A percentile compares a stretch with the other conserved stretches of the same genome.
These are phyloP conservation scores for Anastatus disparis DNA, from an alignment of 1,140 invertebrate genomes.

Conservation along the genomic window DNA sequence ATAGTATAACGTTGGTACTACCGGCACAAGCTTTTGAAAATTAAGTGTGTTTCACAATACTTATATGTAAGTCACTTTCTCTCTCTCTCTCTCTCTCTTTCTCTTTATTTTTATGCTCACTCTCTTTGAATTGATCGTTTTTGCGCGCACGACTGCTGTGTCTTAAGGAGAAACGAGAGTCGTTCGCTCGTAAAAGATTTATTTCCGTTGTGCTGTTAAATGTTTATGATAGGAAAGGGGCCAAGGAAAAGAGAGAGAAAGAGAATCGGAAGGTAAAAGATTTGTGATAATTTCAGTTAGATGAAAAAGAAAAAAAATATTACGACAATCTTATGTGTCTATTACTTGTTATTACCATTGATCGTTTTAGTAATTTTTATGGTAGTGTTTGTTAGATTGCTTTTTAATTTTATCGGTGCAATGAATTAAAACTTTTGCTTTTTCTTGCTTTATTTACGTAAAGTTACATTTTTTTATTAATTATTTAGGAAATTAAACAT, in stretches of 20 bases:
- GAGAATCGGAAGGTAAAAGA: slow-evolving; percentile 6
- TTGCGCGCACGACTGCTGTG: too few species aligned
- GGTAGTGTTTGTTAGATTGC: not conserved
- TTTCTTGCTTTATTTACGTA: too few species aligned
- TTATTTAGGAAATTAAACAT: too few species aligned
- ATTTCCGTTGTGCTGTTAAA: slow-evolving; percentile 28
- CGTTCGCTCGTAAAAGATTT: slow-evolving; percentile 36
- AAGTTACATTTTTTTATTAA: too few species aligned
- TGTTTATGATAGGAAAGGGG: slow-evolving; percentile 21
- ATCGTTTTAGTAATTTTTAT: not conserved
- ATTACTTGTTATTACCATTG: not conserved
- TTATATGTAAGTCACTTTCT: too few species aligned
- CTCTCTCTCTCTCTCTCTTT: too few species aligned
- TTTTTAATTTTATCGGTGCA: not conserved
- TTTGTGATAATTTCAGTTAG: slow-evolving; percentile 4
- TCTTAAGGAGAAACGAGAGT: slow-evolving; percentile 1
- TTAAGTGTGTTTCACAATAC: too few species aligned
- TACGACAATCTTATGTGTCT: too few species aligned
- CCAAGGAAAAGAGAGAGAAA: too few species aligned
- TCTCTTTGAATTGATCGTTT: slow-evolving; percentile 4
- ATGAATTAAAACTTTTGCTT: not conserved
- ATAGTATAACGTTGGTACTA: too few species aligned
- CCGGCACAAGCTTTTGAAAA: too few species aligned
- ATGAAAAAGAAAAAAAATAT: not conserved
- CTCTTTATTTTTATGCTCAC: too few species aligned